Evolutionary conservation across 2,797 vertebrate genomes (phyloP), one percentile per base, ranked within the genome.

Genomic region (Limosa lapponica): DNA sequence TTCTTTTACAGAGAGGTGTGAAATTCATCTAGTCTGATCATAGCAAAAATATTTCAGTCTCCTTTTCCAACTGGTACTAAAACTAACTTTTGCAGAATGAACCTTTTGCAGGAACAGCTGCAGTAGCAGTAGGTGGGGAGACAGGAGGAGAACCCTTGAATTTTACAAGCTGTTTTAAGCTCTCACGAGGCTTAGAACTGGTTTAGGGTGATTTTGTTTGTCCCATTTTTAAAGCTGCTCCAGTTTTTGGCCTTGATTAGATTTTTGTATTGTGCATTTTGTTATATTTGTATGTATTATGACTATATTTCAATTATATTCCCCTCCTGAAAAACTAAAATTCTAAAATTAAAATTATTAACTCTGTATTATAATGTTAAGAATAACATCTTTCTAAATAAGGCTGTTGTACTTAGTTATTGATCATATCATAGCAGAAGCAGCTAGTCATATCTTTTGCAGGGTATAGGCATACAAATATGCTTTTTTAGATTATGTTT

Each of bases 1-100:
- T 74, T 89, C 82, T 90, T 85, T 89, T 61, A 69, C 41, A 88
- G 49, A 36, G 79, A 80, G n/a, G 81, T 95, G 91, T 97, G 90
- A 94, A 96, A 95, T 96, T 82, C 78, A 93, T 92, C 81, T 65
- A 73, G 83, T 55, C 86, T 89, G 74, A 94, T 93, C 74, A 87
- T 8, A 77, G 83, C 86, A 87, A 93, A 95, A 96, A 90, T 70
- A 96, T 92, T 89, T 84, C 44, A 27, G 83, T 65, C 81, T 94
- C 67, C 37, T 87, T 95, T 95, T 87, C 91, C 93, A 94, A 20
- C 30, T 82, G 52, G 49, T 96, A 87, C 82, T 92, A 73, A 82
- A 83, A 75, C 81, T 70, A 87, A 70, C 77, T 95, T 90, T 36
- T 66, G 34, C 80, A 87, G 64, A 82, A 44, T 2, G 6, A 93